Percentiles rank a stretch among this genome's conserved stretches.
phyloP scores from a whole-genome alignment of 2,797 vertebrate genomes.

The Micropoecilia bifurca region DNA sequence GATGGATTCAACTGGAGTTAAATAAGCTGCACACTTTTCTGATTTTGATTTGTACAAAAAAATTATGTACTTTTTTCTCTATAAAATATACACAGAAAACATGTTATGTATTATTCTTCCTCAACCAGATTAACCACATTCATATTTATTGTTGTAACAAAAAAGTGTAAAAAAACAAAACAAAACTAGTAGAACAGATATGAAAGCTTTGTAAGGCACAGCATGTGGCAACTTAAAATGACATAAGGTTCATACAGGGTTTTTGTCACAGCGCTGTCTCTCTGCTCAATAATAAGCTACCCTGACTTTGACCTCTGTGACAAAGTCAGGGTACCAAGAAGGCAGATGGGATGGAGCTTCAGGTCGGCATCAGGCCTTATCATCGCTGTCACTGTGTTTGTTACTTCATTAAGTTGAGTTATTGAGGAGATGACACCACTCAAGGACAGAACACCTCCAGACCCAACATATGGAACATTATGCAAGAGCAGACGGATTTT shows the following conservation, averaged over 20 bases:
- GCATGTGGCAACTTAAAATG: not conserved
- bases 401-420: constrained; percentile 66
- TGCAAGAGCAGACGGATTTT: not conserved
- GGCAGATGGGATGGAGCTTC: constrained; percentile 41
- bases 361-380: constrained; percentile 47
- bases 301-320: constrained; percentile 44
- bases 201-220: not conserved
- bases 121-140: not conserved
- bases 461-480: not conserved
- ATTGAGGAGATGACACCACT: constrained; percentile 34
- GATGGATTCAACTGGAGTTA: not conserved
- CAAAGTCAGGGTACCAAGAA: constrained; percentile 56
- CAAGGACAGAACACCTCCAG: constrained; percentile 27
- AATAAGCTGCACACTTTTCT: not conserved
- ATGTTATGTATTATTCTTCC: not conserved
- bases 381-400: constrained; percentile 51
- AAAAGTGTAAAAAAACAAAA: not conserved
- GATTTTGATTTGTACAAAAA: not conserved
- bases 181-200: not conserved
- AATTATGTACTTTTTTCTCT: not conserved
- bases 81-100: not conserved
- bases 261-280: not conserved
- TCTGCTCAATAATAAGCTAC: constrained; percentile 33
- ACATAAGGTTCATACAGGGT: constrained; percentile 3
- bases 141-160: not conserved